These are phyloP conservation scores for Gavia stellata DNA, from an alignment of 2,113 vertebrate genomes.

Conservation along the genomic window DNA sequence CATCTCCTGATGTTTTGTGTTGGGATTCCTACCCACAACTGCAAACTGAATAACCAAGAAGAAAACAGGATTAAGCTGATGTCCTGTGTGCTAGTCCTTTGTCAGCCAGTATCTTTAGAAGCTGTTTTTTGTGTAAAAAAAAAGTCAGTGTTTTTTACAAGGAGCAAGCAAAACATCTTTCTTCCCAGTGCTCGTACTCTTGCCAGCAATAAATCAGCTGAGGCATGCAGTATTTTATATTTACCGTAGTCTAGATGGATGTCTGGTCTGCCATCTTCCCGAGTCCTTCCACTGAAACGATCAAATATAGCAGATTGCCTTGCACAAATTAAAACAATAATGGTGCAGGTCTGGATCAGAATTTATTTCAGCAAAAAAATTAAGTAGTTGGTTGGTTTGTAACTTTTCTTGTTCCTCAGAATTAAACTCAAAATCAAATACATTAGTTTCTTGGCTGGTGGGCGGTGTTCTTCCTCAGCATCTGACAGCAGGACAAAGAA, in stretches of 20 bases:
- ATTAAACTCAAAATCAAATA: neutral
- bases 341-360: neutral
- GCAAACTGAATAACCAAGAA: neutral
- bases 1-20: neutral
- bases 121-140: neutral
- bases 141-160: neutral
- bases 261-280: neutral
- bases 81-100: neutral
- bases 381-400: neutral
- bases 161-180: neutral
- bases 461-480: neutral
- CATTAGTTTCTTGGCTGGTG: neutral
- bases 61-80: neutral
- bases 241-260: neutral
- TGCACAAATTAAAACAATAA: neutral
- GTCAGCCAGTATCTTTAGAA: neutral
- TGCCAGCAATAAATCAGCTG: neutral
- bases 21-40: neutral
- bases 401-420: neutral
- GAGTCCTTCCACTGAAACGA: neutral
- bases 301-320: neutral
- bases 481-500: neutral
- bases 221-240: neutral
- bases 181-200: neutral
- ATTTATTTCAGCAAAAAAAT: neutral